Evolutionary conservation across 2,797 vertebrate genomes (phyloP).

Genomic region (Cynodonichthys magdalenae): DNA sequence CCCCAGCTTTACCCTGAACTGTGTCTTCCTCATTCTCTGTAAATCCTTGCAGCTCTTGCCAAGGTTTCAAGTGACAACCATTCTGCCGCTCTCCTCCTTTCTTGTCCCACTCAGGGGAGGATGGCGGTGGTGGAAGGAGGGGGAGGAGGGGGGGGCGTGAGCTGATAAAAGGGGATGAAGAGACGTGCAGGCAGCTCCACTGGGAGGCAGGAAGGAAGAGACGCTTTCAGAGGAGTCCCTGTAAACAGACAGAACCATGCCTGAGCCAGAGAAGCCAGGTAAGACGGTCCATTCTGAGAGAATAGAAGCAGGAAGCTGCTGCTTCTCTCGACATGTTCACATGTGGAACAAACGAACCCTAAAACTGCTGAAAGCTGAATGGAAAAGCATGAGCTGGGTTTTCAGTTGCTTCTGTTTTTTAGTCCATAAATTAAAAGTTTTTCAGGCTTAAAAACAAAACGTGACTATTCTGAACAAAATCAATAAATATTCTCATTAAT

Average conservation of each 20-base stretch:
- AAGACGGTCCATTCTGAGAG: slow-evolving; percentile 46
- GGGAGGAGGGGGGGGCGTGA: slow-evolving; percentile 31
- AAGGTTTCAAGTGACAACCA: slow-evolving; percentile 80
- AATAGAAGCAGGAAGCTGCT: neutral
- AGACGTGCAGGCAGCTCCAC: slow-evolving; percentile 60
- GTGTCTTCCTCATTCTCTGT: slow-evolving; percentile 55
- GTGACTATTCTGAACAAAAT: neutral
- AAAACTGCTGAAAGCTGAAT: neutral
- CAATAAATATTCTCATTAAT: no score
- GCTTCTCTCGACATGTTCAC: neutral
- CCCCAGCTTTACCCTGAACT: slow-evolving; percentile 46
- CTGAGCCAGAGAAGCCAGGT: slow-evolving; percentile 82
- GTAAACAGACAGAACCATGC: slow-evolving; percentile 75
- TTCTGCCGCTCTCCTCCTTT: slow-evolving; percentile 62
- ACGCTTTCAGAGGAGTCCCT: slow-evolving; percentile 59
- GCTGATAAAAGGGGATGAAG: slow-evolving; percentile 79
- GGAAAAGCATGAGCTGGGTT: neutral
- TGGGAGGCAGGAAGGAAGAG: slow-evolving; percentile 64
- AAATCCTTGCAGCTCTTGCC: slow-evolving; percentile 59
- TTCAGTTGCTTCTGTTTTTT: neutral
- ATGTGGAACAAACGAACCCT: neutral
- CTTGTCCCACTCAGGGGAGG: slow-evolving; percentile 54
- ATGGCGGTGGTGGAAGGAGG: slow-evolving; percentile 10
- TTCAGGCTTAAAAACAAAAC: neutral
- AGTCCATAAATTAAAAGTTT: neutral